Base-by-base conservation (phyloP, 2,797 vertebrate species). In the Alosa sapidissima region DNA sequence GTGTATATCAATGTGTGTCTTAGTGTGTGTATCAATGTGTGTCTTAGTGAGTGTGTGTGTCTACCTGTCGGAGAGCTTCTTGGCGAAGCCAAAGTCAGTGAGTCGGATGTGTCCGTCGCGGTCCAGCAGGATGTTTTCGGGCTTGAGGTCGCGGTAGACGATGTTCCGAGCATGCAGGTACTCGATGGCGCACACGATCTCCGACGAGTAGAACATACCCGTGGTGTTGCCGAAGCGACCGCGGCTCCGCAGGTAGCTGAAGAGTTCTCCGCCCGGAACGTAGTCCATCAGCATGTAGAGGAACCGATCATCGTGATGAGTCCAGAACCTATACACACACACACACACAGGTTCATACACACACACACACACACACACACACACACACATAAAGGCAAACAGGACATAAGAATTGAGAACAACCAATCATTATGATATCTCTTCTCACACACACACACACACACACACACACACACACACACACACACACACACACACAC, bases 261-360 rank as follows among this genome's bases (percentile, higher is more conserved):
- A 99, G 5, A 99, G 96, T 92, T 99, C 98, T 0, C 98, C 98
- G 5, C 98, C 98, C 0, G 98, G 96, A 51, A 98, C 97, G 0
- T 97, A 99, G 89, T 99, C 98, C 97, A 99, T 96, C 81, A 99
- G 91, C 98, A 99, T 98, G 92, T 99, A 99, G 1, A 99, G 95
- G 89, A 97, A 98, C 1, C 95, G 94, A 3, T 97, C 96, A 62
- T 99, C 98, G 0, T 99, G 98, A 86, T 97, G 94, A 0, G 98
- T 99, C 98, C 98, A 99, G 89, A 97, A 97, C 90, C 98, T 99
- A 93, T 0, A 88, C 87, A 0, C 21, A 72, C 13, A 72, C 68
- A 72, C 68, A 72, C 33, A 72, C 68, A 84, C 65, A n/a, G n/a
- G n/a, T n/a, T n/a, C n/a, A n/a, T n/a, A 84, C 65, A 75, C n/a